Conservation (phyloP, 2,888 invertebrate species). For the Dynastes tityus region DNA sequence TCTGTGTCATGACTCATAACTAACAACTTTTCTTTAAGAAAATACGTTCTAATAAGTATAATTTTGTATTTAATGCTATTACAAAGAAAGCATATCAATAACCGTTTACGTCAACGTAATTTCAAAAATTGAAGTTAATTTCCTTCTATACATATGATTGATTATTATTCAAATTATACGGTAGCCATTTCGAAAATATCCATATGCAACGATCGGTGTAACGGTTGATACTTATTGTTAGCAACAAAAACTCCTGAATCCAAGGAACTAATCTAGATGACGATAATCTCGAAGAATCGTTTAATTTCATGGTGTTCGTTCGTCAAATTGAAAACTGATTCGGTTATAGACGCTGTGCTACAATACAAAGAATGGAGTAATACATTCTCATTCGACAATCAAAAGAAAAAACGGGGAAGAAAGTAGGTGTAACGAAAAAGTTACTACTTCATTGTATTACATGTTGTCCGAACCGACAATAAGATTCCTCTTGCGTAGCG, state of each 20-base stretch:
- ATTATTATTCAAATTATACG: no score
- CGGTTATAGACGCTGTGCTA: slow-evolving; percentile 27
- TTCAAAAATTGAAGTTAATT: no score
- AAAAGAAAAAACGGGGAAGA: slow-evolving; percentile 12
- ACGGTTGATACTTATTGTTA: background rate
- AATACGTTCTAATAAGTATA: no score
- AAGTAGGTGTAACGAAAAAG: slow-evolving; percentile 31
- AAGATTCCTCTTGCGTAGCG: slow-evolving; percentile 13
- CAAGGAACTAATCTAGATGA: slow-evolving; percentile 53
- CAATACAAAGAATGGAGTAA: slow-evolving; percentile 12
- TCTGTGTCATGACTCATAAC: no score
- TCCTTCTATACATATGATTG: no score
- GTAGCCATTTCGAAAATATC: background rate
- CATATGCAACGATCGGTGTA: background rate
- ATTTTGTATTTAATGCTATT: no score
- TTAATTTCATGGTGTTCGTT: slow-evolving; percentile 57
- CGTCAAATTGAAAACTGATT: slow-evolving; percentile 49
- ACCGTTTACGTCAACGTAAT: no score
- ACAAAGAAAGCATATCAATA: no score
- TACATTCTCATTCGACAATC: slow-evolving; percentile 3
- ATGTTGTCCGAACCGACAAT: slow-evolving; percentile 19
- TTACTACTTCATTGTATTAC: slow-evolving; percentile 31
- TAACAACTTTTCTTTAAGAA: no score
- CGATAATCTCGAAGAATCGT: slow-evolving; percentile 54
- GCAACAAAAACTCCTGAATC: slow-evolving; percentile 52